Base-by-base conservation (phyloP, 2,113 vertebrate species). In the Bothrops jararaca region DNA sequence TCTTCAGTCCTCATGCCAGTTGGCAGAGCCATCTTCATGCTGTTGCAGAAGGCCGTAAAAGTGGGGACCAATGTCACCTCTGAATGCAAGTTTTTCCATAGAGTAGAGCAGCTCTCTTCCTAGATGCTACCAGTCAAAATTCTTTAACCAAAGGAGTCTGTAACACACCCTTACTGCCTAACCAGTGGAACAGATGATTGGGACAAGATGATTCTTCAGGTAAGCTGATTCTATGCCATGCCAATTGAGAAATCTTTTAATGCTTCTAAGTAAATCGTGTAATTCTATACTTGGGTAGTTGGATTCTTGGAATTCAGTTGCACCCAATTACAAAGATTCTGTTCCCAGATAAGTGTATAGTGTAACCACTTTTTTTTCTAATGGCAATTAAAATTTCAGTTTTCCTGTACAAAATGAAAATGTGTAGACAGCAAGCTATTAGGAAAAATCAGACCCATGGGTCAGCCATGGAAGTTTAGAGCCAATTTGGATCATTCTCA, bases 361-460 rank as follows among this genome's bases (percentile, higher is more conserved):
- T 39, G 18, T 11, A 42, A 9, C n/a, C 53, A 91, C 88, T 0
- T 0, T 22, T 93, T 92, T 20, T 91, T 53, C 89, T 52, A 3
- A 29, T 91, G 39, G 39, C 87, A 42, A 5, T 24, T 92, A 13
- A 91, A 88, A 89, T 0, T n/a, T 15, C 34, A 92, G 13, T 15
- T 95, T 29, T 52, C 85, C 23, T 45, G 91, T 93, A 85, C 56
- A 26, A 42, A n/a, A 93, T 34, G 86, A 85, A 93, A 91, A 13
- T 18, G 56, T 26, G 34, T 20, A 8, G n/a, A 80, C 15, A 39
- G n/a, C 69, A 80, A 80, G 6, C 39, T 80, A 80, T 39, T n/a
- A n/a, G 69, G n/a, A 64, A n/a, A 80, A 39, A 80, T 80, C 69
- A 80, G n/a, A 80, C 20, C 18, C 69, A 80, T 34, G n/a, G n/a